Evolutionary conservation across 2,888 invertebrate species (phyloP).

Genomic region (Ophion ventricosus): DNA sequence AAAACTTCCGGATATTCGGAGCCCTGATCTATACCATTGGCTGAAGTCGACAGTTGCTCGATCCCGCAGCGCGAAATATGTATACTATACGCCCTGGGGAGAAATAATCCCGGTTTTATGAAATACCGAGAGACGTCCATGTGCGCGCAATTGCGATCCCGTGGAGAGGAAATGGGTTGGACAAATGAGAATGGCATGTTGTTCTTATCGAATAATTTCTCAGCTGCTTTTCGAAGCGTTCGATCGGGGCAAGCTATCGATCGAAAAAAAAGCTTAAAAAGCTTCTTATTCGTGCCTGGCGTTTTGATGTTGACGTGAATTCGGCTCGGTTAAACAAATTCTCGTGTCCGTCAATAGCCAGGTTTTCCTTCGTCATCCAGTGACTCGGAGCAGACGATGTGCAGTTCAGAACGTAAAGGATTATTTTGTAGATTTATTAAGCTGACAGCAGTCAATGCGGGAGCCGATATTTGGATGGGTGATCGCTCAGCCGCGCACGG

Average conservation of each 20-base stretch:
- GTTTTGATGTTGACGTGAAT: too few relatives aligned
- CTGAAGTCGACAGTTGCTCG: constrained; percentile 31
- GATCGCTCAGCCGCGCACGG: not conserved
- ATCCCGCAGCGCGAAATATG: constrained; percentile 27
- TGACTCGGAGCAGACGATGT: too few relatives aligned
- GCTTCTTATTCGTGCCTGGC: too few relatives aligned
- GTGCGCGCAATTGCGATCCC: constrained; percentile 41
- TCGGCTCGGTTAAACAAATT: too few relatives aligned
- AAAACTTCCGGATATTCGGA: constrained; percentile 27
- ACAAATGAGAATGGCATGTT: not conserved
- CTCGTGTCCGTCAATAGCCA: too few relatives aligned
- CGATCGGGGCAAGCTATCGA: not conserved
- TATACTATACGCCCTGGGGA: not conserved
- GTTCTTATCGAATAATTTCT: not conserved
- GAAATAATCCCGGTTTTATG: constrained; percentile 25
- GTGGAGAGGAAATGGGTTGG: not conserved
- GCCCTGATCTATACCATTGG: constrained; percentile 26
- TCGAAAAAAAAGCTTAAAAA: not conserved
- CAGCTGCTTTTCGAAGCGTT: not conserved
- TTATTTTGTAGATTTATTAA: too few relatives aligned
- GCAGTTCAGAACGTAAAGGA: too few relatives aligned
- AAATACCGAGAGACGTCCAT: constrained; percentile 22
- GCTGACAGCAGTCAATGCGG: too few relatives aligned
- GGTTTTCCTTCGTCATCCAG: too few relatives aligned
- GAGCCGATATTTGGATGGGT: too few relatives aligned